These are phyloP conservation scores for Xyrauchen texanus DNA, from an alignment of 2,113 vertebrate genomes.

Conservation along the genomic window DNA sequence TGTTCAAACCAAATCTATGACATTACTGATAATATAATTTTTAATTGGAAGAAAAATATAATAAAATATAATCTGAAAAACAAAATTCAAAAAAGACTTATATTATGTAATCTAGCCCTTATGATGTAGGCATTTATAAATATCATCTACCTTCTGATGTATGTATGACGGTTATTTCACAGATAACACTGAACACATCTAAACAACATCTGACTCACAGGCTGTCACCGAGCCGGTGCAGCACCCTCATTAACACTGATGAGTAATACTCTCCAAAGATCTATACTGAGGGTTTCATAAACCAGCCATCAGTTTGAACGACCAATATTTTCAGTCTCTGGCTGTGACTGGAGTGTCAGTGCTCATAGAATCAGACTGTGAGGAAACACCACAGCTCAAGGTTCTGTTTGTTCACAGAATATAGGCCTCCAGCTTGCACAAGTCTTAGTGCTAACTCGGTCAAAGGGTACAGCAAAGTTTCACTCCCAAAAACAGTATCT, in stretches of 20 bases:
- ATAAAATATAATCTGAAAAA: no score
- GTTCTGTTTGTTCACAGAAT: slow-evolving; percentile 38
- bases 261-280: neutral
- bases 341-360: slow-evolving; percentile 27
- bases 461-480: slow-evolving; percentile 22
- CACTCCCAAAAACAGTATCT: neutral
- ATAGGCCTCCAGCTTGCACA: slow-evolving; percentile 34
- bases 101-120: no score
- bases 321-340: slow-evolving; percentile 1
- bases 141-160: neutral
- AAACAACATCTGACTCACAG: slow-evolving; percentile 21
- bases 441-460: slow-evolving; percentile 27
- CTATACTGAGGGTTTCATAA: slow-evolving; percentile 11
- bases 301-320: neutral
- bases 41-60: no score
- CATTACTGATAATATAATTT: no score
- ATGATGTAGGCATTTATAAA: no score
- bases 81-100: no score
- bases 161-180: slow-evolving; percentile 1
- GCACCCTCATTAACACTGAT: slow-evolving; percentile 18
- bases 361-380: slow-evolving; percentile 18
- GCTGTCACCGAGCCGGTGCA: slow-evolving; percentile 23
- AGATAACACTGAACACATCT: slow-evolving; percentile 14
- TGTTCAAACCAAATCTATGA: no score
- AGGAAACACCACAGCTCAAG: slow-evolving; percentile 33